Conservation (phyloP, 2,797 vertebrate species). For the Merluccius polli region DNA sequence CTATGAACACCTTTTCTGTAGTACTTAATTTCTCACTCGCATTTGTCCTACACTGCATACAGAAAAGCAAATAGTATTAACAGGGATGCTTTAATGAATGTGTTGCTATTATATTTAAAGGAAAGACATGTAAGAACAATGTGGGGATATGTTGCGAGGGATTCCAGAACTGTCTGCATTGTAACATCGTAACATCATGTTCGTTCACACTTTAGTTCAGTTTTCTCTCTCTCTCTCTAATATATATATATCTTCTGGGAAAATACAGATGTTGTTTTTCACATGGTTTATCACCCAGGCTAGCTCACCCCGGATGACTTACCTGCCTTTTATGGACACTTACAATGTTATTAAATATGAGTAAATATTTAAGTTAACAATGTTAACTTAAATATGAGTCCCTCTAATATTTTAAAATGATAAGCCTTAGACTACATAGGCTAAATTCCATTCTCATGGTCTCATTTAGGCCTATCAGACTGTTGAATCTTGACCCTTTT, state of each 20-base stretch:
- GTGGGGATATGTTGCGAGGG: too few relatives aligned
- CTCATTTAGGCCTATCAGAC: not conserved
- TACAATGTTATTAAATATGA: too few relatives aligned
- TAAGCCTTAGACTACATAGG: too few relatives aligned
- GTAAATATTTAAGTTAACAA: not conserved
- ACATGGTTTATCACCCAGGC: constrained; percentile 34
- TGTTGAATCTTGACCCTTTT: not conserved
- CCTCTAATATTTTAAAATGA: too few relatives aligned
- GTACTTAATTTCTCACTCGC: not conserved
- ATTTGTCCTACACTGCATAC: not conserved
- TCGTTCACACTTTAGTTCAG: not conserved
- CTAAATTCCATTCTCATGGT: not conserved
- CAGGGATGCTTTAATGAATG: not conserved
- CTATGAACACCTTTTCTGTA: not conserved
- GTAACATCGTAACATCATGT: not conserved
- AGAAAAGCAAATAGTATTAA: not conserved
- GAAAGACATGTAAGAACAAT: too few relatives aligned
- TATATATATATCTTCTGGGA: not conserved
- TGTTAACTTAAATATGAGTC: too few relatives aligned
- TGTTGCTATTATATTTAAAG: too few relatives aligned
- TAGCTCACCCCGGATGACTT: too few relatives aligned
- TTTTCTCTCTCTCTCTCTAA: not conserved
- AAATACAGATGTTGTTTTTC: constrained; percentile 54
- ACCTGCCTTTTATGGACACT: too few relatives aligned
- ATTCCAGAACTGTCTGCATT: too few relatives aligned